Evolutionary conservation across 2,888 invertebrate species (phyloP).

Genomic region (Plebejus melissa): DNA sequence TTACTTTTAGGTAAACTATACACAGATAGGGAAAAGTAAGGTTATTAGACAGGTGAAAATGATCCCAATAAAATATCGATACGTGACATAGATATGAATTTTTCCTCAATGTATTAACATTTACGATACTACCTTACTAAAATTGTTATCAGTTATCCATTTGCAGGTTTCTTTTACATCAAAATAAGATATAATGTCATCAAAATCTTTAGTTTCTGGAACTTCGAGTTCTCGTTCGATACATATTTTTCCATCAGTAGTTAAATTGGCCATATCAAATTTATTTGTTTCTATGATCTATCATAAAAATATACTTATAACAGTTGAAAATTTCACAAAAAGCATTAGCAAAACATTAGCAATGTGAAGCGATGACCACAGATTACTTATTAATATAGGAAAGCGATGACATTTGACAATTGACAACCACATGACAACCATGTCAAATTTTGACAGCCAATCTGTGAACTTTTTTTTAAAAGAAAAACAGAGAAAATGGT

Average conservation of each 20-base stretch:
- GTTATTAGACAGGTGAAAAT: not conserved
- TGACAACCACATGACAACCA: too few species aligned
- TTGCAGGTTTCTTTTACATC: constrained; percentile 80
- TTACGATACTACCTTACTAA: constrained; percentile 77
- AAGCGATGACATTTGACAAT: too few species aligned
- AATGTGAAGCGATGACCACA: too few species aligned
- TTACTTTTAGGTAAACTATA: not conserved
- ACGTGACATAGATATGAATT: not conserved
- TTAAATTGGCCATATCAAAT: constrained; percentile 67
- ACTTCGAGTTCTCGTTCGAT: constrained; percentile 70
- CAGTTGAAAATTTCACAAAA: not conserved
- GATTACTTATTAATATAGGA: too few species aligned
- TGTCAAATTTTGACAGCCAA: too few species aligned
- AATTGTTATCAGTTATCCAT: constrained; percentile 85
- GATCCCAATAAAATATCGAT: not conserved
- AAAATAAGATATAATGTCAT: constrained; percentile 69
- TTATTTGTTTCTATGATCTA: not conserved
- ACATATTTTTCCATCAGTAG: constrained; percentile 73
- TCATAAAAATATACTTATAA: not conserved
- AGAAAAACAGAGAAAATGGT: too few species aligned
- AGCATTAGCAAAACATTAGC: not conserved
- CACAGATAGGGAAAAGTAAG: not conserved
- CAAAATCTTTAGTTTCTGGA: constrained; percentile 41
- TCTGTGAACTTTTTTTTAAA: too few species aligned
- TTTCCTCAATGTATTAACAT: constrained; percentile 13